Conservation (phyloP, 2,888 invertebrate species). For the Caenorhabditis wallacei region DNA sequence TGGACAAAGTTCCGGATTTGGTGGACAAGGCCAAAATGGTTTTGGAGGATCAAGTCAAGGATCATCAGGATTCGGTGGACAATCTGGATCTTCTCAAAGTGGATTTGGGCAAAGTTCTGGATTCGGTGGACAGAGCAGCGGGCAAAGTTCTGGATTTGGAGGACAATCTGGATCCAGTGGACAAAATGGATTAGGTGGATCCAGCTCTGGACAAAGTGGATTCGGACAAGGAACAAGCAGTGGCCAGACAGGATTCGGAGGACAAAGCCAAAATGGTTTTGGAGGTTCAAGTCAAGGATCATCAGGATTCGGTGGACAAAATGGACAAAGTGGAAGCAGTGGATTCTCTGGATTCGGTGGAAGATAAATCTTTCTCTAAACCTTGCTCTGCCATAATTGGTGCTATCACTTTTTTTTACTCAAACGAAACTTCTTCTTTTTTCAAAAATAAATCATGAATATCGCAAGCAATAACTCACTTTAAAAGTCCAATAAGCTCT, state of each 20-base stretch:
- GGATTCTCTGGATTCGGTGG: conserved; percentile 17
- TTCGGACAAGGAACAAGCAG: not conserved
- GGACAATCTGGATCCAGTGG: conserved; percentile 1
- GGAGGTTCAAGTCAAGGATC: not conserved
- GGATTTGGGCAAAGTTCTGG: conserved; percentile 2
- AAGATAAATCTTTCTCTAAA: not conserved
- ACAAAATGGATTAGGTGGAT: no score
- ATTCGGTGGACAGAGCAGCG: not conserved
- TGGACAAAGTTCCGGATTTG: not conserved
- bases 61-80: not conserved
- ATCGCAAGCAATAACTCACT: conserved; percentile 57
- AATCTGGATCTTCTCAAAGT: not conserved
- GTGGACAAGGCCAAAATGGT: not conserved
- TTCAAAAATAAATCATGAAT: no score
- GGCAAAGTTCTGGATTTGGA: not conserved
- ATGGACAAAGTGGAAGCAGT: conserved; percentile 1
- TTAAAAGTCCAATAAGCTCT: conserved; percentile 78
- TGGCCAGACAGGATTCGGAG: conserved; percentile 3
- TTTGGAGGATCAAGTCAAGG: not conserved
- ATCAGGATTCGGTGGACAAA: conserved; percentile 21
- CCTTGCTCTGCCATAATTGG: not conserved
- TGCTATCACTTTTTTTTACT: conserved; percentile 8
- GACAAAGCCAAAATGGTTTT: conserved; percentile 1
- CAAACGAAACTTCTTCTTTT: not conserved
- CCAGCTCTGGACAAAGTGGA: not conserved